Evolutionary conservation across 2,888 invertebrate genomes (phyloP).

Genomic region (Tenthredo livida): DNA sequence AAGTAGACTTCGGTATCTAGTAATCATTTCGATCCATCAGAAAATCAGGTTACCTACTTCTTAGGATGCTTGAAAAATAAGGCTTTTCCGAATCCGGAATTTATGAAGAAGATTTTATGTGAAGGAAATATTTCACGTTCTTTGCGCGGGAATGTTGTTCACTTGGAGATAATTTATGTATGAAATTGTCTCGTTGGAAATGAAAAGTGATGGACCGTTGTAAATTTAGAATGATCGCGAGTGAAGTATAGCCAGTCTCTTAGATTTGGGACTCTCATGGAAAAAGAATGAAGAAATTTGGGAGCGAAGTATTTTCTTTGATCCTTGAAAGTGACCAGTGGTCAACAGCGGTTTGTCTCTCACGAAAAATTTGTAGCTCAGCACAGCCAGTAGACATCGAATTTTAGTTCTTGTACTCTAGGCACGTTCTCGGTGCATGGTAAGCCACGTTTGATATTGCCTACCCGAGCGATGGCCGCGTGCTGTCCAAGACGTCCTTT

Average conservation of each 20-base stretch:
- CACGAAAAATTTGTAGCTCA: slow-evolving; percentile 11
- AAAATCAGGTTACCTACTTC: not conserved
- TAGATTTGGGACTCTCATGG: not conserved
- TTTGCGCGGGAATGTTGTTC: too few relatives aligned
- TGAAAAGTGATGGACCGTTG: not conserved
- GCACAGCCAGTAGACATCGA: not conserved
- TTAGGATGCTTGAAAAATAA: not conserved
- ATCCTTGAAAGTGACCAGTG: not conserved
- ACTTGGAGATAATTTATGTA: too few relatives aligned
- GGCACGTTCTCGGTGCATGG: slow-evolving; percentile 28
- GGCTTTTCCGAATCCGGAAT: not conserved
- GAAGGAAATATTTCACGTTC: not conserved
- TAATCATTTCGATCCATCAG: not conserved
- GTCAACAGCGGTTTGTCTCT: not conserved
- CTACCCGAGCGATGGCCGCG: not conserved
- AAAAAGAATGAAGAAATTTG: not conserved
- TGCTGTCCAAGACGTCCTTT: slow-evolving; percentile 21
- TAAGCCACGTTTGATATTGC: slow-evolving; percentile 31
- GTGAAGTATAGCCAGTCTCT: too few relatives aligned
- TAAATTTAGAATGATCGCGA: not conserved
- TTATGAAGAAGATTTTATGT: not conserved
- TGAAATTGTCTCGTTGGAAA: not conserved
- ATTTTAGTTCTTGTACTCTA: slow-evolving; percentile 4
- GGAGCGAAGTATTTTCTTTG: not conserved
- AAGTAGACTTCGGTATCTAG: not conserved